A percentile compares a stretch with the other conserved stretches of the same genome.
These are phyloP conservation scores for Lepus europaeus DNA, from an alignment of 2,113 vertebrate genomes.

Conservation along the genomic window DNA sequence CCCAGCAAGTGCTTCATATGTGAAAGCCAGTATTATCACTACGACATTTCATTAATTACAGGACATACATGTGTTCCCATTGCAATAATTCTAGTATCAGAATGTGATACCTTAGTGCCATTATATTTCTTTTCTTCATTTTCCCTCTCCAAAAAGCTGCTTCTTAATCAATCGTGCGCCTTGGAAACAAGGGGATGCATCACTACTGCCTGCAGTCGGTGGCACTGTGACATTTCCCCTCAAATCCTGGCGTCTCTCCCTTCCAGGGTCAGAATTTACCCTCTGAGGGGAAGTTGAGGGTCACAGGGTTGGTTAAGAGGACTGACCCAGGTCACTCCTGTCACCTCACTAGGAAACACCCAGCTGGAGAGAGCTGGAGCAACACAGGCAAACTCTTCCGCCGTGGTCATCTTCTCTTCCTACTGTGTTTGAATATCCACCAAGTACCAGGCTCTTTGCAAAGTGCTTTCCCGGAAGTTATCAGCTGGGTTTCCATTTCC, in stretches of 20 bases:
- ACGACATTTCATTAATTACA: not conserved
- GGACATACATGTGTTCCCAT: not conserved
- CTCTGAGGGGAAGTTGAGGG: not conserved
- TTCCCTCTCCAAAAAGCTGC: not conserved
- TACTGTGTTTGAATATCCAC: not conserved
- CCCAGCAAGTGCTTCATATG: not conserved
- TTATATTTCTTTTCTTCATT: not conserved
- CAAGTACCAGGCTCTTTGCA: not conserved
- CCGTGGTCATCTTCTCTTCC: not conserved
- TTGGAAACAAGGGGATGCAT: slow-evolving; percentile 37
- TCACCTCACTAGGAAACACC: not conserved
- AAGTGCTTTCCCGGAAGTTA: not conserved
- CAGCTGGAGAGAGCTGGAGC: not conserved
- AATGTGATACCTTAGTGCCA: not conserved
- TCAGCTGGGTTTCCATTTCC: not conserved
- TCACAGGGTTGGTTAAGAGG: not conserved
- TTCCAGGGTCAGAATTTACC: not conserved
- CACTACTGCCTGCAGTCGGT: slow-evolving; percentile 9
- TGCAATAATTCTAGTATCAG: slow-evolving; percentile 41
- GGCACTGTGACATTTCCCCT: not conserved
- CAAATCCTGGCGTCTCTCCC: not conserved
- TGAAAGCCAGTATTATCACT: not conserved
- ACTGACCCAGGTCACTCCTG: not conserved
- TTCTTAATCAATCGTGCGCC: not conserved
- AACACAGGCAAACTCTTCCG: not conserved